Evolutionary conservation across 2,888 invertebrate species (phyloP).

Genomic region (Prosopocoilus inquinatus): DNA sequence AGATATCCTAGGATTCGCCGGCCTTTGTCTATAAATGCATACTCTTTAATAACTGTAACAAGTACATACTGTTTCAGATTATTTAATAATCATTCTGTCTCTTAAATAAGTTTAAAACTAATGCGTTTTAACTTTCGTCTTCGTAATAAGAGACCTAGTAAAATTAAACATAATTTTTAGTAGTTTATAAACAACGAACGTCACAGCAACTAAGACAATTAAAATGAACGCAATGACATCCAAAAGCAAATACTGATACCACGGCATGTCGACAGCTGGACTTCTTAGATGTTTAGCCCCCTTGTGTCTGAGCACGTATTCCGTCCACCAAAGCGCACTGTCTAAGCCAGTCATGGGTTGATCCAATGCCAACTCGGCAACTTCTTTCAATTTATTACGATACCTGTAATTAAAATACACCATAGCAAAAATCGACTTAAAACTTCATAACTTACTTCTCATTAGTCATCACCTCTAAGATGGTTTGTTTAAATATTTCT

Average conservation of each 20-base stretch:
- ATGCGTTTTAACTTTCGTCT: no score
- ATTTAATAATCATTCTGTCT: no score
- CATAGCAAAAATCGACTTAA: no score
- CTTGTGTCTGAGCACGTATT: conserved; percentile 27
- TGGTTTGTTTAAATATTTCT: conserved; percentile 17
- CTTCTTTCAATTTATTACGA: conserved; percentile 8
- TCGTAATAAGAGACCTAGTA: no score
- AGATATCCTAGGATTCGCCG: no score
- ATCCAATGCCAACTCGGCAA: conserved; percentile 12
- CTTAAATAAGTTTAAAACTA: no score
- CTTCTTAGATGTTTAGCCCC: conserved; percentile 25
- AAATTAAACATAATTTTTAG: no score
- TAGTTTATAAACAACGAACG: no score
- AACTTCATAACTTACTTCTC: conserved; percentile 14
- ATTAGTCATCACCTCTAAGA: conserved; percentile 25
- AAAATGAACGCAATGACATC: conserved; percentile 14
- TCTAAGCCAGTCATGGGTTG: conserved; percentile 22
- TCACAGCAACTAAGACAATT: neutral
- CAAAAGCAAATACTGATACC: conserved; percentile 26
- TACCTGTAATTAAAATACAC: conserved; percentile 14
- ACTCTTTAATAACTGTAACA: no score
- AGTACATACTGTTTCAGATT: no score
- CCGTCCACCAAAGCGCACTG: conserved; percentile 26
- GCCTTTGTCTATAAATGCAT: no score
- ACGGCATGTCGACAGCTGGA: conserved; percentile 23